Evolutionary conservation across 2,797 vertebrate species (phyloP), one percentile per base, ranked within the genome.

Genomic region (Podargus strigoides): DNA sequence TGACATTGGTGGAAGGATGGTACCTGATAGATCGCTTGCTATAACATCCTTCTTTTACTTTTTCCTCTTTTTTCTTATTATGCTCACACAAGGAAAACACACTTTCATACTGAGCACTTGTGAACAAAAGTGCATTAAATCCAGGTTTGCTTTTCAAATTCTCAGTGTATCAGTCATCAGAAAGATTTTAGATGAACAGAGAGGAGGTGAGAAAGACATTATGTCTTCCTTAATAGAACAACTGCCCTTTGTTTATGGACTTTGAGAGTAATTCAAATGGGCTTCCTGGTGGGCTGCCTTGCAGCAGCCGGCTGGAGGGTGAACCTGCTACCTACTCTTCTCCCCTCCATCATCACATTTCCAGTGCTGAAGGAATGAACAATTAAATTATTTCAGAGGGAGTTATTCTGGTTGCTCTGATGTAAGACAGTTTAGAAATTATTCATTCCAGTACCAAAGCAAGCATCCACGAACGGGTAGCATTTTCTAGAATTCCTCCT

Each of bases 401-500:
- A 55, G 27, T 46, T 44, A 56, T 82, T 87, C 36, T 63, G 19
- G 24, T n/a, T 59, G 21, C 44, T 70, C 21, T 62, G 32, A 63
- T 47, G 12, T 27, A 79, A 70, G 24, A 32, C n/a, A 50, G 10
- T 82, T 60, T 63, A 55, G 37, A 58, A 15, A 2, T 66, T 67
- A 85, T 72, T 89, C 53, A 41, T 49, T 67, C 30, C 60, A 1
- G 0, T n/a, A 41, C 39, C 30, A 81, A 89, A 78, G 36, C 42
- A 74, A 36, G 22, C 50, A 84, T 12, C 22, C 63, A 82, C 12
- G 34, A 74, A 55, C 0, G 11, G 11, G 19, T 41, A 77, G 16
- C 9, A 1, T 79, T 87, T 85, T 93, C 67, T 76, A 82, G 72
- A 85, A 89, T 63, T 70, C 52, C 85, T 52, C 36, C 53, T 74